These are phyloP conservation scores for Lipophrys pholis DNA, from an alignment of 2,113 vertebrate species.

Conservation along the genomic window DNA sequence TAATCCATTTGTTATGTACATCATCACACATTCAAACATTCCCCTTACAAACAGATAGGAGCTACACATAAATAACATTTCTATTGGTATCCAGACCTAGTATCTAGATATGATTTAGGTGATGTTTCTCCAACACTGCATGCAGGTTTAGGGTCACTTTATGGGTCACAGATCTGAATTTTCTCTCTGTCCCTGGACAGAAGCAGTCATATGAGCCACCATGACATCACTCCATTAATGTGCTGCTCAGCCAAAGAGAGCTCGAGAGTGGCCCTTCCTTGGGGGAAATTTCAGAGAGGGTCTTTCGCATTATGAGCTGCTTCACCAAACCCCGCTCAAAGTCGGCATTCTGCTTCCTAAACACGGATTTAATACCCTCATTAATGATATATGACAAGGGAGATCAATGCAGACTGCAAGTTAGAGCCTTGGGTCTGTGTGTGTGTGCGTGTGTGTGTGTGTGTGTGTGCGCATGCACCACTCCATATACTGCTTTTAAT, in stretches of 20 bases:
- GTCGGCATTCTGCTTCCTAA: slow-evolving; percentile 91
- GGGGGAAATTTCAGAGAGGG: slow-evolving; percentile 84
- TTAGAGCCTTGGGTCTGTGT: slow-evolving; percentile 83
- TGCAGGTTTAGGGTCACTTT: slow-evolving; percentile 46
- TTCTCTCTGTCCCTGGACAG: slow-evolving; percentile 62
- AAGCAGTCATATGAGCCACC: slow-evolving; percentile 76
- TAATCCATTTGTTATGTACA: slow-evolving; percentile 2
- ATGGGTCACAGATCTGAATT: slow-evolving; percentile 61
- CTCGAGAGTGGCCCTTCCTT: slow-evolving; percentile 79
- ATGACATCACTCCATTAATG: slow-evolving; percentile 86
- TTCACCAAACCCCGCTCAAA: slow-evolving; percentile 89
- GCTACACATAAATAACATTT: background rate
- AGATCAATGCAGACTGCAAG: slow-evolving; percentile 92
- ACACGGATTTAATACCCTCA: slow-evolving; percentile 99
- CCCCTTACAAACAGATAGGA: background rate
- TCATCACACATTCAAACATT: background rate
- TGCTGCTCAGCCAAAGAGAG: slow-evolving; percentile 66
- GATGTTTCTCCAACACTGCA: slow-evolving; percentile 20
- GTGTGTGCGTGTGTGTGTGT: slow-evolving; percentile 10
- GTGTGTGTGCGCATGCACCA: slow-evolving; percentile 64
- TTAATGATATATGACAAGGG: slow-evolving; percentile 99
- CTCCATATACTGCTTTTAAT: slow-evolving; percentile 88
- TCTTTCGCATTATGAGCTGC: slow-evolving; percentile 83
- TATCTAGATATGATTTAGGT: slow-evolving; percentile 3
- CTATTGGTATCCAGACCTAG: background rate